Conservation (phyloP, 2,888 invertebrate genomes). For the Trilocha varians region DNA sequence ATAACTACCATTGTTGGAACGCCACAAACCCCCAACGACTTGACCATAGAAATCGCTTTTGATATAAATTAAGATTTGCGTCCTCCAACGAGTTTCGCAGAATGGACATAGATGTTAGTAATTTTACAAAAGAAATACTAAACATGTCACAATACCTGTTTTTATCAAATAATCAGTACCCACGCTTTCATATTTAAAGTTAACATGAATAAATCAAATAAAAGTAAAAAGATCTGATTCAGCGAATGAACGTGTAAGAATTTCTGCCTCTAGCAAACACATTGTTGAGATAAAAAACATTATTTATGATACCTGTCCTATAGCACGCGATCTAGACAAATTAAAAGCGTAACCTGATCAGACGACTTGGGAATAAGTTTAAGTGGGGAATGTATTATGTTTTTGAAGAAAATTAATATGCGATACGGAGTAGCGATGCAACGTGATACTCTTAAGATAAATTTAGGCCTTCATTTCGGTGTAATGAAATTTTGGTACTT, state of each 20-base stretch:
- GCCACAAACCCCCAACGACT: constrained; percentile 19
- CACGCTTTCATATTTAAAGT: constrained; percentile 24
- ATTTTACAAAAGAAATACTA: constrained; percentile 7
- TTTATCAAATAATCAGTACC: constrained; percentile 16
- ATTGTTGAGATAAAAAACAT: constrained; percentile 63
- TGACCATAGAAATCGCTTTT: constrained; percentile 25
- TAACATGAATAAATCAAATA: constrained; percentile 25
- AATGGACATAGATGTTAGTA: neutral
- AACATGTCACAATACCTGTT: constrained; percentile 1
- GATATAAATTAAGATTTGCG: constrained; percentile 21
- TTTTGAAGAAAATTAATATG: constrained; percentile 32
- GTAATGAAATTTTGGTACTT: neutral
- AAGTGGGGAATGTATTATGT: constrained; percentile 34
- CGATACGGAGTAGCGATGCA: constrained; percentile 8
- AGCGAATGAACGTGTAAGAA: constrained; percentile 64
- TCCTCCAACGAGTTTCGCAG: constrained; percentile 3
- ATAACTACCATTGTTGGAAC: constrained; percentile 8
- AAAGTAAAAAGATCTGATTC: constrained; percentile 47
- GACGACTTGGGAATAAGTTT: constrained; percentile 36
- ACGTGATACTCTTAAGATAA: constrained; percentile 8
- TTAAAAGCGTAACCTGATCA: constrained; percentile 66
- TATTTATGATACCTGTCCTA: constrained; percentile 59
- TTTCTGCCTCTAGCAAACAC: constrained; percentile 52
- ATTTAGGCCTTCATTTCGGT: neutral
- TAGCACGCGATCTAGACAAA: constrained; percentile 68